These are phyloP conservation scores for Syrrhaptes paradoxus DNA, from an alignment of 2,113 vertebrate species.

Conservation along the genomic window DNA sequence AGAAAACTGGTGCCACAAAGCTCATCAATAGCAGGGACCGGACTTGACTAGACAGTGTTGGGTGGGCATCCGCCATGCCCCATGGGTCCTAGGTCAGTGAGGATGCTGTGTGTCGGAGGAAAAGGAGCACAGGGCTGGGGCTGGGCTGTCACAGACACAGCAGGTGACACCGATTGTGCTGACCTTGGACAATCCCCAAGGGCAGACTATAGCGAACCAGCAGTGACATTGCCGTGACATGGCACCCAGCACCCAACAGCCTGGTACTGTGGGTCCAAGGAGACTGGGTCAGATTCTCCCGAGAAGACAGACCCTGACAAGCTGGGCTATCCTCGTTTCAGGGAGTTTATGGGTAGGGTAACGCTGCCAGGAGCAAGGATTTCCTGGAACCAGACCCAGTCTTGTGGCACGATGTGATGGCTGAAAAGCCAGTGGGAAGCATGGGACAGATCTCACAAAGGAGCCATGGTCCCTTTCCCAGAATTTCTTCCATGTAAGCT, in stretches of 20 bases:
- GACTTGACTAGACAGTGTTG: not conserved
- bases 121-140: not conserved
- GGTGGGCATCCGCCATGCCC: not conserved
- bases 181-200: not conserved
- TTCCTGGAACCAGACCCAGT: not conserved
- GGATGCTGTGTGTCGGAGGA: not conserved
- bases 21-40: not conserved
- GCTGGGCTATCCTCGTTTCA: not conserved
- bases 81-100: not conserved
- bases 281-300: not conserved
- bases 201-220: not conserved
- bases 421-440: not conserved
- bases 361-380: not conserved
- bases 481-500: not conserved
- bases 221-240: rapidly evolving
- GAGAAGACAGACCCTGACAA: not conserved
- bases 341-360: not conserved
- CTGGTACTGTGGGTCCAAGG: not conserved
- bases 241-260: not conserved
- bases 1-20: not conserved
- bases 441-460: not conserved
- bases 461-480: not conserved
- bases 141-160: not conserved
- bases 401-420: too few relatives aligned
- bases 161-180: not conserved